These are phyloP conservation scores for Gnathonemus longibarbis DNA, from an alignment of 2,113 vertebrate genomes.

Conservation along the genomic window DNA sequence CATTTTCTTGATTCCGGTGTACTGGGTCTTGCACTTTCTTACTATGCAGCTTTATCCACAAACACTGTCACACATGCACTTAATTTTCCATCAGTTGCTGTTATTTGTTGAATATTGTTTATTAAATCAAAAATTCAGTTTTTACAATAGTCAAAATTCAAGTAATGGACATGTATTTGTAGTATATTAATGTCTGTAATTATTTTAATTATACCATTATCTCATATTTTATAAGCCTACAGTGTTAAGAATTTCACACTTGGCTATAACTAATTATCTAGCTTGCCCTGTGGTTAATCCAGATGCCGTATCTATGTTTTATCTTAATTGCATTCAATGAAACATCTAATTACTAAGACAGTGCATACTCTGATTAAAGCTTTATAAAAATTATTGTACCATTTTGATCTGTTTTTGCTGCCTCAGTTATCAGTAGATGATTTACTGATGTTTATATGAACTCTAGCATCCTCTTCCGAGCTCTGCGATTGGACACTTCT, in stretches of 20 bases:
- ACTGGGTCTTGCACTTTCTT: not conserved
- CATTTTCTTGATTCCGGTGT: not conserved
- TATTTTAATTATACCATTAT: not conserved
- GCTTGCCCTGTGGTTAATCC: not conserved
- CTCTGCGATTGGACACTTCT: not conserved
- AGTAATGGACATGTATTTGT: not conserved
- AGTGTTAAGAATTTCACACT: not conserved
- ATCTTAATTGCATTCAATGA: not conserved
- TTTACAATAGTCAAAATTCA: not conserved
- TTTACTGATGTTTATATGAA: not conserved
- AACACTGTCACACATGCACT: not conserved
- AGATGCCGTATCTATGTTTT: not conserved
- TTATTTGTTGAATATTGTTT: not conserved
- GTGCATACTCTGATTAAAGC: not conserved
- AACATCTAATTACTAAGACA: not conserved
- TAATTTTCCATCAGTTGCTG: not conserved
- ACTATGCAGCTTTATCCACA: not conserved
- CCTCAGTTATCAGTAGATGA: not conserved
- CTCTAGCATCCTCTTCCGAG: not conserved
- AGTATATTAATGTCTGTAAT: not conserved
- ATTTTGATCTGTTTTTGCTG: not conserved
- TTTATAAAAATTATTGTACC: not conserved
- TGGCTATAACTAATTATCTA: not conserved
- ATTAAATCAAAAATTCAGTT: not conserved
- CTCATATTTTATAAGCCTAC: not conserved